Conservation (phyloP, 2,888 invertebrate genomes). For the Scaptomyza caliginosa region DNA sequence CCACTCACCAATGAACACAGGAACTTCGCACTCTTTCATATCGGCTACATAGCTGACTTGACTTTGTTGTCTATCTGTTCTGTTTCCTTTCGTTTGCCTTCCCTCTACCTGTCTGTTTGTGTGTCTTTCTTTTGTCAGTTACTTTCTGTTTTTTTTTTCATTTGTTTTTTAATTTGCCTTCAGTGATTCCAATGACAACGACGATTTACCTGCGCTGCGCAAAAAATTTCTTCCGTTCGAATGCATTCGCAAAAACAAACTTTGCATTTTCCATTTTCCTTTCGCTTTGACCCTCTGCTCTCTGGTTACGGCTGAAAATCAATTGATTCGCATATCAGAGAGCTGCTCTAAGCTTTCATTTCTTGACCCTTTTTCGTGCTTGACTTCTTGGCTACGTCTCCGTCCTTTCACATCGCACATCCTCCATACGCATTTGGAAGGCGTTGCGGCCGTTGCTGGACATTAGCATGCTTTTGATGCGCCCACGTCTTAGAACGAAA, state of each 20-base stretch:
- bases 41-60: conserved; percentile 47
- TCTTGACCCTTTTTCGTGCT: conserved; percentile 79
- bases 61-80: conserved; percentile 9
- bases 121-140: conserved; percentile 30
- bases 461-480: conserved; percentile 80
- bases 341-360: conserved; percentile 60
- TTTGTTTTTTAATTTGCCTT: conserved; percentile 70
- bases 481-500: conserved; percentile 17
- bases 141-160: conserved; percentile 20
- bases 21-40: conserved; percentile 10
- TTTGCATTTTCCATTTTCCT: conserved; percentile 42
- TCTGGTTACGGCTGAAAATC: conserved; percentile 67
- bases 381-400: conserved; percentile 60
- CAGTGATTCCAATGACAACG: conserved; percentile 65
- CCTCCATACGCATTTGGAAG: conserved; percentile 12
- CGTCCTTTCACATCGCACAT: conserved; percentile 4
- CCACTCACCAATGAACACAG: conserved; percentile 3
- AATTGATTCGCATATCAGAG: conserved; percentile 76
- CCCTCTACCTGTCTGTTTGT: conserved; percentile 11
- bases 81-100: conserved; percentile 3
- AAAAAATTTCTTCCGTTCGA: conserved; percentile 72
- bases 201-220: conserved; percentile 76
- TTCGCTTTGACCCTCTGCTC: conserved; percentile 1
- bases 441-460: conserved; percentile 62
- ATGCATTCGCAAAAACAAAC: conserved; percentile 75